These are phyloP conservation scores for Cavia aperea DNA, from an alignment of 2,113 vertebrate genomes.

Conservation along the genomic window DNA sequence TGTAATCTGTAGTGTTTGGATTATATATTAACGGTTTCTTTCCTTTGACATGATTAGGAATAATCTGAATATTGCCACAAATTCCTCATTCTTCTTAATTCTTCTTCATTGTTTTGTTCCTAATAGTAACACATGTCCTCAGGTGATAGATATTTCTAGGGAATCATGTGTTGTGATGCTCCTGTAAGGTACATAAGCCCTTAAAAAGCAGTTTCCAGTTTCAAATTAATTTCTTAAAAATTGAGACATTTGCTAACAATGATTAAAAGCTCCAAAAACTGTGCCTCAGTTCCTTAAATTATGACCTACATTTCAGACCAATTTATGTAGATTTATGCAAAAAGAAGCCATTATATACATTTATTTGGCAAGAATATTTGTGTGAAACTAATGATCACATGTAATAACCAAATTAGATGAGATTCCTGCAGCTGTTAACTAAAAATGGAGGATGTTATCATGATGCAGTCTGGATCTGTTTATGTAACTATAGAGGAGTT, in stretches of 20 bases:
- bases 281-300: neutral
- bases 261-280: neutral
- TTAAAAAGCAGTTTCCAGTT: neutral
- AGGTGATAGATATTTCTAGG: slow-evolving; percentile 10
- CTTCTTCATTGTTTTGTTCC: slow-evolving; percentile 20
- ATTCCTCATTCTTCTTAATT: neutral
- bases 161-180: neutral
- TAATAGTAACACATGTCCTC: slow-evolving; percentile 5
- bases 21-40: neutral
- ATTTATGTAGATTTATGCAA: neutral
- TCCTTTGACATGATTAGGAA: slow-evolving; percentile 11
- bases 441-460: neutral
- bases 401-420: neutral
- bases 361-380: neutral
- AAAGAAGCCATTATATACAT: neutral
- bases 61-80: slow-evolving; percentile 19
- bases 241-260: neutral
- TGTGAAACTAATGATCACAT: slow-evolving; percentile 21
- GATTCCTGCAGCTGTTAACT: neutral
- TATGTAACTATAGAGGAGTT: neutral
- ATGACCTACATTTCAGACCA: neutral
- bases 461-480: neutral
- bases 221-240: slow-evolving; percentile 32
- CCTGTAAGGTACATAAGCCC: neutral
- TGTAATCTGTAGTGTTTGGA: slow-evolving; percentile 17